These are phyloP conservation scores for Paramacrobiotus metropolitanus DNA, from an alignment of 1,140 invertebrate species.

Conservation along the genomic window DNA sequence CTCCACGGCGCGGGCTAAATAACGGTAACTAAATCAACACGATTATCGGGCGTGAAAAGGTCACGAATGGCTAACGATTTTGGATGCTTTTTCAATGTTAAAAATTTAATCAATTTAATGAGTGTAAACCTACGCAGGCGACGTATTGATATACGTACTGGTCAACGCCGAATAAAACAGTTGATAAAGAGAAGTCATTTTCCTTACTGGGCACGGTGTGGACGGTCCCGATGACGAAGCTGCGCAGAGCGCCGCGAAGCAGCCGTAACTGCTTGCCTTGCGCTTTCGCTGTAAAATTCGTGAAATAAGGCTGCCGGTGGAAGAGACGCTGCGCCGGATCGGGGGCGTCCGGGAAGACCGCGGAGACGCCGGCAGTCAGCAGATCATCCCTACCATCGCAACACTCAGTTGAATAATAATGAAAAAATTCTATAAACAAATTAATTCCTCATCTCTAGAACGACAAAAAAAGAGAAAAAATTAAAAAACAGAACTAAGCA, in stretches of 20 bases:
- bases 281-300: background rate
- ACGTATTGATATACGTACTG: background rate
- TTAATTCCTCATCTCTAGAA: background rate
- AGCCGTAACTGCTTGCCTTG: no score
- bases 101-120: background rate
- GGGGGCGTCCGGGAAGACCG: no score
- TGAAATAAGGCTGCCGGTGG: no score
- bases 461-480: background rate
- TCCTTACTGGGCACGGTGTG: constrained; percentile 1
- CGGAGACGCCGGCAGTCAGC: no score
- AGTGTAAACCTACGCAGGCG: background rate
- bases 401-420: background rate
- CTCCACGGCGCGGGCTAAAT: background rate
- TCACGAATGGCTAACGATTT: background rate
- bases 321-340: no score
- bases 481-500: background rate
- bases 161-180: no score
- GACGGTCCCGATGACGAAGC: background rate
- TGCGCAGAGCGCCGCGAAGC: no score
- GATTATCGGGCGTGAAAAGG: no score
- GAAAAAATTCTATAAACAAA: background rate
- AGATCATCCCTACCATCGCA: no score
- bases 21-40: no score
- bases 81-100: background rate
- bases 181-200: background rate